Evolutionary conservation across 2,888 invertebrate genomes (phyloP).

Genomic region (Clitarchus hookeri): DNA sequence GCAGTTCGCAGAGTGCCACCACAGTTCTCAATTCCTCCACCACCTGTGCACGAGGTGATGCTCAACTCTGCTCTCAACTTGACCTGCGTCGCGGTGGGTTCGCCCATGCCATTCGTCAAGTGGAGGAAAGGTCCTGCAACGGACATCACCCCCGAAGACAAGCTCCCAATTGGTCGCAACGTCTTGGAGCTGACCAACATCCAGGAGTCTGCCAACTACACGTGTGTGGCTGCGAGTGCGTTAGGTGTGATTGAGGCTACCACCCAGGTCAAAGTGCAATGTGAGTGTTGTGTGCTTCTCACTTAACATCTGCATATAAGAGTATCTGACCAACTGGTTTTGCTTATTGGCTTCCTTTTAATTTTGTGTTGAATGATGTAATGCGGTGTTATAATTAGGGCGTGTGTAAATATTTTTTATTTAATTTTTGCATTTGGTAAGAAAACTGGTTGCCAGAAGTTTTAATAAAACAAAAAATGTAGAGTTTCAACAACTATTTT

Average conservation of each 20-base stretch:
- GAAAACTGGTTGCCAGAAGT: too few species aligned
- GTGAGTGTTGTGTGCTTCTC: conserved; percentile 62
- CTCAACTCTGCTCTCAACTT: conserved; percentile 89
- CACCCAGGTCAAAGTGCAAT: conserved; percentile 93
- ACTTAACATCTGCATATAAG: too few species aligned
- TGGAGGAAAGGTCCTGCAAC: conserved; percentile 83
- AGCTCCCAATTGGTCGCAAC: conserved; percentile 83
- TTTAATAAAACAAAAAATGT: too few species aligned
- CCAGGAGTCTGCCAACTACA: conserved; percentile 92
- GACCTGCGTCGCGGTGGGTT: conserved; percentile 96
- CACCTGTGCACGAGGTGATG: conserved; percentile 84
- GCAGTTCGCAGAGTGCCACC: conserved; percentile 93
- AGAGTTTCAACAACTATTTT: too few species aligned
- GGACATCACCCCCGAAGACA: conserved; percentile 88
- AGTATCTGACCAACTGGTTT: too few species aligned
- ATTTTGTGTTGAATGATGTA: too few species aligned
- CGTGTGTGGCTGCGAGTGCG: conserved; percentile 94
- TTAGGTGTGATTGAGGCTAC: conserved; percentile 88
- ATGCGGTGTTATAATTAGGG: too few species aligned
- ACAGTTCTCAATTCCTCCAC: conserved; percentile 92
- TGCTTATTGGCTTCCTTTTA: too few species aligned
- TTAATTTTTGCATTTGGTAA: too few species aligned
- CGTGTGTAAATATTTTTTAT: too few species aligned
- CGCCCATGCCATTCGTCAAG: conserved; percentile 97
- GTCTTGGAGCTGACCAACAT: conserved; percentile 85